Base-by-base conservation (phyloP, 2,113 vertebrate species). In the Nibea coibor region DNA sequence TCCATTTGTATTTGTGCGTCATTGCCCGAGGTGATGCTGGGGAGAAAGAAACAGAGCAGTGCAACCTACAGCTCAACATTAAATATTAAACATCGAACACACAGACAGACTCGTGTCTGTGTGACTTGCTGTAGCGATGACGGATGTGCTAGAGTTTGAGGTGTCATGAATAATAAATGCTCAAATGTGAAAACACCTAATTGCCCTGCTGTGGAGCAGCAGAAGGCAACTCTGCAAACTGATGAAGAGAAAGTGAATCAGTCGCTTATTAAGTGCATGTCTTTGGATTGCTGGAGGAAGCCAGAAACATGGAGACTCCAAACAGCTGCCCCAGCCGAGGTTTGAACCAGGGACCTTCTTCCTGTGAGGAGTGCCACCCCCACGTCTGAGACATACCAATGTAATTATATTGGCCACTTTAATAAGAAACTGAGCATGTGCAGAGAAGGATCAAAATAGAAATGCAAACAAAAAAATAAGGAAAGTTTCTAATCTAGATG, bases 161-260 rank as follows among this genome's bases (percentile, higher is more conserved):
- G 81, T 89, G 81, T 66, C 77, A 83, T 92, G 83, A 92, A 89
- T 91, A 86, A 91, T 87, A 72, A 73, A 91, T 81, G 67, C 31
- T 83, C 19, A 26, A 67, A 70, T 75, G 81, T 62, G 80, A 86
- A 82, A 71, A 63, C 54, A 11, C 63, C 81, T 85, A 69, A 84
- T 83, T 81, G 67, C 42, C 65, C 76, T 78, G 43, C 72, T 45
- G 35, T 39, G 61, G 67, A 68, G 59, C 73, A 62, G 75, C 63
- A 59, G 76, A 70, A 66, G 53, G 56, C 61, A 77, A 66, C 58
- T 61, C 61, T 56, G 15, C 5, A 42, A 12, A 20, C 43, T 43
- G 17, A 48, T 56, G 17, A 48, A 56, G 31, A 47, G 11, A 39
- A 50, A 59, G 28, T 20, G 35, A 8, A 39, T 9, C 1, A 8